These are phyloP conservation scores for Schmidtea mediterranea DNA, from an alignment of 1,140 invertebrate genomes.

Conservation along the genomic window DNA sequence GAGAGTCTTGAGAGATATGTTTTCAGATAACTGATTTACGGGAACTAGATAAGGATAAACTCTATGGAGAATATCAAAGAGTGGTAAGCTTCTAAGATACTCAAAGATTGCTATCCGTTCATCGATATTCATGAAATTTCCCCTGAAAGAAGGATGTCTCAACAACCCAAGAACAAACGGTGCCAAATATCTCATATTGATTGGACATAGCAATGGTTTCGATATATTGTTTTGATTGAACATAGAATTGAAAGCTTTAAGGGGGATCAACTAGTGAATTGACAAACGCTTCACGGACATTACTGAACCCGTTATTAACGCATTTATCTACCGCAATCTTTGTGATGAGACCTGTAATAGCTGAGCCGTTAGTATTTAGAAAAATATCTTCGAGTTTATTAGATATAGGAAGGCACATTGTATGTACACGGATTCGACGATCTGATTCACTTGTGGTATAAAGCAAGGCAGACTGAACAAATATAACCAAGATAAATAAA, in stretches of 20 bases:
- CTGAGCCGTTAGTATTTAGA: slow-evolving; percentile 71
- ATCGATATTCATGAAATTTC: too few relatives aligned
- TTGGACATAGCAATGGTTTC: too few relatives aligned
- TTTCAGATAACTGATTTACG: not conserved
- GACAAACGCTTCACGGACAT: slow-evolving; percentile 77
- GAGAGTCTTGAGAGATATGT: not conserved
- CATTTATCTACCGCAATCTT: slow-evolving; percentile 93
- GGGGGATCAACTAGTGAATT: slow-evolving; percentile 33
- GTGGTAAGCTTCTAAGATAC: too few relatives aligned
- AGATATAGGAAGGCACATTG: slow-evolving; percentile 64
- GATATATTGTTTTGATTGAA: too few relatives aligned
- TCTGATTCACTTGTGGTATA: slow-evolving; percentile 95
- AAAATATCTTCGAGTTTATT: slow-evolving; percentile 55
- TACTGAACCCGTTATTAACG: slow-evolving; percentile 48
- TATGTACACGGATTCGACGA: slow-evolving; percentile 82
- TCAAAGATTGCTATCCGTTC: too few relatives aligned
- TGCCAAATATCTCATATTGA: too few relatives aligned
- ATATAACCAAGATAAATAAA: too few relatives aligned
- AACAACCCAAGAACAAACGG: too few relatives aligned
- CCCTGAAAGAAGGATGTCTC: too few relatives aligned
- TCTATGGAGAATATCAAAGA: too few relatives aligned
- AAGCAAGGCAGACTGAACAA: slow-evolving; percentile 84
- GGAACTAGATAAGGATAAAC: not conserved
- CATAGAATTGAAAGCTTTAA: too few relatives aligned
- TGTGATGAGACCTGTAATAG: slow-evolving; percentile 58